Evolutionary conservation across 2,113 vertebrate genomes (phyloP).

Genomic region (Anguilla japonica): DNA sequence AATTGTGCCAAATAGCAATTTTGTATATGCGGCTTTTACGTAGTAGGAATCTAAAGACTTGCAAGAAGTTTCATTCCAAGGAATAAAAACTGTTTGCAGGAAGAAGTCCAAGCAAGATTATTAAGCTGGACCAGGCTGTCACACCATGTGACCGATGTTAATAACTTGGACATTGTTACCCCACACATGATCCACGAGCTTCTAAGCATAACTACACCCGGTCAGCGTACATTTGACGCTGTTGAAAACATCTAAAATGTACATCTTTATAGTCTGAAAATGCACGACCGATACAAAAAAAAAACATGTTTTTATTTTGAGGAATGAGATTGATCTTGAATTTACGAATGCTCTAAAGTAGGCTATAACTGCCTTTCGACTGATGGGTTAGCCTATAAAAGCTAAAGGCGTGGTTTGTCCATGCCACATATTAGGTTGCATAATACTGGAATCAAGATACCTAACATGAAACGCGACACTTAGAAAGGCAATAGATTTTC

Average conservation of each 20-base stretch:
- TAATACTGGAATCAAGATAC: not conserved
- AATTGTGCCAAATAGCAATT: not conserved
- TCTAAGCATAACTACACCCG: not conserved
- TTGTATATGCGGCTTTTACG: not conserved
- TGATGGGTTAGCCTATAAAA: not conserved
- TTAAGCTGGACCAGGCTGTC: not conserved
- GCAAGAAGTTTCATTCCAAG: not conserved
- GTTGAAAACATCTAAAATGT: not conserved
- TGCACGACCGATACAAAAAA: not conserved
- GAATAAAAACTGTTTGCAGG: not conserved
- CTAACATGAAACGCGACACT: too few species aligned
- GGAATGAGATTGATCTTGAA: too few species aligned
- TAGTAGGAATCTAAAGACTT: not conserved
- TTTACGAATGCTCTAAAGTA: too few species aligned
- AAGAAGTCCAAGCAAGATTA: not conserved
- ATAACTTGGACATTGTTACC: not conserved
- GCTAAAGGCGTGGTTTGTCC: not conserved
- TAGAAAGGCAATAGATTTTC: too few species aligned
- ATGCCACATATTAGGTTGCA: not conserved
- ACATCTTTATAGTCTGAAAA: not conserved
- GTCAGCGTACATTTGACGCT: not conserved
- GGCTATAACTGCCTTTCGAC: too few species aligned
- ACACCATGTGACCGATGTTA: not conserved
- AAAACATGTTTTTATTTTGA: too few species aligned
- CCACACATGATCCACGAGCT: not conserved